Conservation (phyloP, 2,888 invertebrate species). For the Elegia similella region DNA sequence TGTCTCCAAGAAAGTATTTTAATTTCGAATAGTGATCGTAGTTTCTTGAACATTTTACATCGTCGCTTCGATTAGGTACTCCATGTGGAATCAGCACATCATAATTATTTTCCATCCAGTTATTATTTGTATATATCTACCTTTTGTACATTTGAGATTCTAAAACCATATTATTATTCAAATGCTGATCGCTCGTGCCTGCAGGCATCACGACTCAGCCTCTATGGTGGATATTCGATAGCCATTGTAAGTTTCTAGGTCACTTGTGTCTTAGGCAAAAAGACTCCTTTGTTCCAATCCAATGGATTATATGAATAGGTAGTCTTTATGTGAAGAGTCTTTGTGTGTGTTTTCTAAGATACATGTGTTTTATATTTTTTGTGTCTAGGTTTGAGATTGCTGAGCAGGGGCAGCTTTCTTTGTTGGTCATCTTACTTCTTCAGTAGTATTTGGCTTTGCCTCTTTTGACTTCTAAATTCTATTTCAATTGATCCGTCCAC, state of each 20-base stretch:
- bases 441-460: too few relatives aligned
- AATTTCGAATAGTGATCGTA: too few relatives aligned
- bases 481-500: too few relatives aligned
- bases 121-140: background rate
- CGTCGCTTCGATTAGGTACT: too few relatives aligned
- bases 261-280: conserved; percentile 35
- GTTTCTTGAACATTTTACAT: too few relatives aligned
- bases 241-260: conserved; percentile 63
- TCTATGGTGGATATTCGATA: conserved; percentile 62
- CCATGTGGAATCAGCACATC: too few relatives aligned
- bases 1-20: too few relatives aligned
- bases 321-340: background rate
- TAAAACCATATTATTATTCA: conserved; percentile 23
- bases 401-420: too few relatives aligned
- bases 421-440: too few relatives aligned
- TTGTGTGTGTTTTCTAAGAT: background rate
- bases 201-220: conserved; percentile 46
- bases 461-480: too few relatives aligned
- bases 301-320: background rate
- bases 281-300: conserved; percentile 43
- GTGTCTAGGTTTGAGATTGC: too few relatives aligned
- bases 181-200: conserved; percentile 47
- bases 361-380: background rate
- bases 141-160: background rate
- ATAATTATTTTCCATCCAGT: too few relatives aligned